Evolutionary conservation across 2,797 vertebrate species (phyloP).

Genomic region (Esox masquinongy): DNA sequence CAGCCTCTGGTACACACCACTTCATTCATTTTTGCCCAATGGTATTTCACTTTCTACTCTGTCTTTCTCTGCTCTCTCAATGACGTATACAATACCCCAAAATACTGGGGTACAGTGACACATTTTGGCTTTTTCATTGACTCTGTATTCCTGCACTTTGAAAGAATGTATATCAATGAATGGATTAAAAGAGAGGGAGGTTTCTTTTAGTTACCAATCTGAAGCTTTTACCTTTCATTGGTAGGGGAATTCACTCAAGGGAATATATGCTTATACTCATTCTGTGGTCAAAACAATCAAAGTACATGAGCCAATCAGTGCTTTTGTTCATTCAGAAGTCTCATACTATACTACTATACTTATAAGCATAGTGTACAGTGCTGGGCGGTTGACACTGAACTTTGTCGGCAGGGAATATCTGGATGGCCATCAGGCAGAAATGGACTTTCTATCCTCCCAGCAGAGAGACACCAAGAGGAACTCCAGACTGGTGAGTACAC

Average conservation of each 20-base stretch:
- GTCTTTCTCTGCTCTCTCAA: too few relatives aligned
- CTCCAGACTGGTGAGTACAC: conserved; percentile 88
- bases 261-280: background rate
- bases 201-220: background rate
- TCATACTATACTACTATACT: background rate
- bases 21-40: too few relatives aligned
- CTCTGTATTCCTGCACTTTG: too few relatives aligned
- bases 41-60: too few relatives aligned
- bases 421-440: conserved; percentile 85
- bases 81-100: too few relatives aligned
- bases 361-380: background rate
- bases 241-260: background rate
- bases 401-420: conserved; percentile 81
- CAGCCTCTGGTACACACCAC: too few relatives aligned
- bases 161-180: background rate
- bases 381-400: background rate
- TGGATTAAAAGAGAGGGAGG: background rate
- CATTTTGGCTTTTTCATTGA: background rate
- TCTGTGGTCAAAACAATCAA: background rate
- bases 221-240: background rate
- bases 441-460: conserved; percentile 86
- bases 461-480: conserved; percentile 88
- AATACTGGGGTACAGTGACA: background rate
- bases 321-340: background rate
- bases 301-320: background rate